Conservation (phyloP, 2,888 invertebrate species). For the Sphaeridia pumilis region DNA sequence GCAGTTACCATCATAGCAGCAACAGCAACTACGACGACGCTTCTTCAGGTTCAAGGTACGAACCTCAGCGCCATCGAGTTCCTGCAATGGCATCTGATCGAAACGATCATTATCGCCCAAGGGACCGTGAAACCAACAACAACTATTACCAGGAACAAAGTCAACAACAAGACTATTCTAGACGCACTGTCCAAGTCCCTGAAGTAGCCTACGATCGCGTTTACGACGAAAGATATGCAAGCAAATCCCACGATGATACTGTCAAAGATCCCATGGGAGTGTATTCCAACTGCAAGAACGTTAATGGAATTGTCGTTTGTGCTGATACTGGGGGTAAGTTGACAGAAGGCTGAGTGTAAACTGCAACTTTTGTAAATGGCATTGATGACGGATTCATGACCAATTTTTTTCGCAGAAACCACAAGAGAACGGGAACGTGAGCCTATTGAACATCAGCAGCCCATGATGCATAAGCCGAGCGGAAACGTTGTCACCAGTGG, state of each 20-base stretch:
- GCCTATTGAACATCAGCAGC: neutral
- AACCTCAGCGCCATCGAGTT: no score
- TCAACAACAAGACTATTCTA: neutral
- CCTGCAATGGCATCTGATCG: no score
- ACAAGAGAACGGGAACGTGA: no score
- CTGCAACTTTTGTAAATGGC: no score
- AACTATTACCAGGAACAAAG: neutral
- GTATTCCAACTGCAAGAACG: slow-evolving; percentile 24
- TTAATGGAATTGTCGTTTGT: slow-evolving; percentile 29
- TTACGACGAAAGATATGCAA: neutral
- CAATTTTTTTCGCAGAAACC: no score
- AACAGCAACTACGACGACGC: neutral
- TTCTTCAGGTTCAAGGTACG: no score
- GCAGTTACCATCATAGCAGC: no score
- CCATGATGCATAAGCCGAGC: neutral
- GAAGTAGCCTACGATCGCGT: neutral
- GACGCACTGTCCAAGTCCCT: neutral
- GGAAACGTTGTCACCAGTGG: neutral
- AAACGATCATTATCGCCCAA: neutral
- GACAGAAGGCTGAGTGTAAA: no score
- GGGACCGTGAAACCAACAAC: neutral
- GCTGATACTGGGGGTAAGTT: slow-evolving; percentile 26
- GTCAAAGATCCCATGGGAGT: slow-evolving; percentile 28
- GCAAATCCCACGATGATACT: neutral
- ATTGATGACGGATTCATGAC: no score